These are phyloP conservation scores for Heliconius congener DNA, from an alignment of 1,140 invertebrate genomes.

Conservation along the genomic window DNA sequence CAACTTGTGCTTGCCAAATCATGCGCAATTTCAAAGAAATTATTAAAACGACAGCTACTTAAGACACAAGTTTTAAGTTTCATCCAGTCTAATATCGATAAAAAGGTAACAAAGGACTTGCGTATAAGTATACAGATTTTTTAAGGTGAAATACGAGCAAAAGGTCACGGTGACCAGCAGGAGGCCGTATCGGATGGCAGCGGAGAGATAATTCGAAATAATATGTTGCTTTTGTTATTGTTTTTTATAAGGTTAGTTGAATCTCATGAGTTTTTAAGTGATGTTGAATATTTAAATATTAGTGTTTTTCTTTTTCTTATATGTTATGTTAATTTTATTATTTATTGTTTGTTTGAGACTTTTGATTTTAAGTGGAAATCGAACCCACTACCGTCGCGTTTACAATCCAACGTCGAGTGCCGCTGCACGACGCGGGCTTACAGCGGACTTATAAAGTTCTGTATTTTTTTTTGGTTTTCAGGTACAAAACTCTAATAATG, in stretches of 20 bases:
- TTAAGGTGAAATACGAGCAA: neutral
- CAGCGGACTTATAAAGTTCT: no score
- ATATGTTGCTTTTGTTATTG: constrained; percentile 9
- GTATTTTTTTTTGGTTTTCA: no score
- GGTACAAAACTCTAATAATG: no score
- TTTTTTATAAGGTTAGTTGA: neutral
- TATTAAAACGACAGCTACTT: neutral
- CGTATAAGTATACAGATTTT: neutral
- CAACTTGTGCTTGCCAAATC: neutral
- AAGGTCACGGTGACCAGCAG: constrained; percentile 1
- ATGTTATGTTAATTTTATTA: no score
- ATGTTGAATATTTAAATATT: neutral
- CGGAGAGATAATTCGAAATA: neutral
- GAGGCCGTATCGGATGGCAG: constrained; percentile 8
- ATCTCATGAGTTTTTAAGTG: neutral
- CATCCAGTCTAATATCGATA: neutral
- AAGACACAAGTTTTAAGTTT: neutral
- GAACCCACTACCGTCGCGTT: no score
- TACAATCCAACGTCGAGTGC: no score
- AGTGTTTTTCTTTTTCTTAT: no score
- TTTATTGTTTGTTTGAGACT: no score
- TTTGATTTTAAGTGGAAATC: no score
- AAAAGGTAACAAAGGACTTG: neutral
- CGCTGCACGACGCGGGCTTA: no score
- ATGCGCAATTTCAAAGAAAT: neutral